These are phyloP conservation scores for Podarcis siculus DNA, from an alignment of 2,797 vertebrate species.

Conservation along the genomic window DNA sequence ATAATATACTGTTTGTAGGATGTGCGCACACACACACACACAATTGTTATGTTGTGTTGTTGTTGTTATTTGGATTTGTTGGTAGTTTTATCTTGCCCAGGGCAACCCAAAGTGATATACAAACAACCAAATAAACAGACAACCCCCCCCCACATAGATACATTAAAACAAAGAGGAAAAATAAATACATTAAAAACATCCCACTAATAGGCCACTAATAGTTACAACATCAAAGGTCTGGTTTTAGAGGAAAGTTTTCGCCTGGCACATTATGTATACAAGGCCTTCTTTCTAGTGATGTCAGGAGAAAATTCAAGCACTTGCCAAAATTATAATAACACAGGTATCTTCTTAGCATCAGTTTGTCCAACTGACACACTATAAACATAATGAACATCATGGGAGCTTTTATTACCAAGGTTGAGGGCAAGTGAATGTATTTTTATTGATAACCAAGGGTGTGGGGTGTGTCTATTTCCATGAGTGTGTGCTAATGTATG, in stretches of 20 bases:
- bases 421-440: background rate
- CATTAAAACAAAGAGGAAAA: too few species aligned
- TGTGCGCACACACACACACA: background rate
- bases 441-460: background rate
- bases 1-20: background rate
- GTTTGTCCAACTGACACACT: background rate
- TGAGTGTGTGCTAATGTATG: background rate
- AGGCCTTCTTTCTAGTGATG: background rate
- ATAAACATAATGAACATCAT: background rate
- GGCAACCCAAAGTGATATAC: too few species aligned
- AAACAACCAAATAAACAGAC: too few species aligned
- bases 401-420: background rate
- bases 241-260: too few species aligned
- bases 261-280: background rate
- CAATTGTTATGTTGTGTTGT: background rate
- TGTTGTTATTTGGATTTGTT: too few species aligned
- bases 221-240: too few species aligned
- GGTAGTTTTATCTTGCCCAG: too few species aligned
- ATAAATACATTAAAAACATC: too few species aligned
- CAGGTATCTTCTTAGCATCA: constrained; percentile 2
- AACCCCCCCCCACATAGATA: too few species aligned
- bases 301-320: background rate
- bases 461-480: background rate
- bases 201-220: too few species aligned
- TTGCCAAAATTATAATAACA: background rate